Evolutionary conservation across 2,888 invertebrate genomes (phyloP), one percentile per base, ranked within the genome.

Genomic region (Dicycla oo): DNA sequence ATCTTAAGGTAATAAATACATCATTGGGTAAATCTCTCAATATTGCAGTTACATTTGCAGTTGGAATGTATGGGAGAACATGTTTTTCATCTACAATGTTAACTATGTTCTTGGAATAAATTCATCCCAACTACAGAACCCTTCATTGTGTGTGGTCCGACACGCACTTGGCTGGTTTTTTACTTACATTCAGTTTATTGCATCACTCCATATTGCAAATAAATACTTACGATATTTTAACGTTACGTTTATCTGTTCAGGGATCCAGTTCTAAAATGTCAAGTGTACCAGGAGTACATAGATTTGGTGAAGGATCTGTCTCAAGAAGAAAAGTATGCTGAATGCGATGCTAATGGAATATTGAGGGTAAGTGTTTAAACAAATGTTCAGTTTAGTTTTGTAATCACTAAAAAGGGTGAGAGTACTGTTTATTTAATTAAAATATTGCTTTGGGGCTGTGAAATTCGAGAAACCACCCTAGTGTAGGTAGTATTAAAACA

Each of bases 281-380:
- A 90, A 78, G 88, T 94, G 43, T 96, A 94, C 83, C 89, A 92
- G 79, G 94, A 94, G 26, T 96, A 96, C 80, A 94, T 96, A 77
- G 92, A 93, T 3, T 82, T 86, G 18, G 93, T 95, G 53, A 94
- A 93, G 73, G 91, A 93, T 18, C 80, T 95, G 57, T 88, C 92
- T 0, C 87, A 87, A 15, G 89, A 92, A 2, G 90, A 93, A 6
- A 92, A 91, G 78, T 94, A 92, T 82, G 88, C 88, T 0, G 93
- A 94, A 47, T 95, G 95, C 73, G 95, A 95, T 75, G 91, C 91
- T 69, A 86, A 91, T 71, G 93, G 92, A 11, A 94, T 96, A 78
- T 86, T 96, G 4, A 93, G 92, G 91, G 95, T 95, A 81, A 84
- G 82, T 73, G 13, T 62, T 45, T 15, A 30, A 23, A 51, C 23